Conservation (phyloP, 2,888 invertebrate genomes). For the Apamea anceps region DNA sequence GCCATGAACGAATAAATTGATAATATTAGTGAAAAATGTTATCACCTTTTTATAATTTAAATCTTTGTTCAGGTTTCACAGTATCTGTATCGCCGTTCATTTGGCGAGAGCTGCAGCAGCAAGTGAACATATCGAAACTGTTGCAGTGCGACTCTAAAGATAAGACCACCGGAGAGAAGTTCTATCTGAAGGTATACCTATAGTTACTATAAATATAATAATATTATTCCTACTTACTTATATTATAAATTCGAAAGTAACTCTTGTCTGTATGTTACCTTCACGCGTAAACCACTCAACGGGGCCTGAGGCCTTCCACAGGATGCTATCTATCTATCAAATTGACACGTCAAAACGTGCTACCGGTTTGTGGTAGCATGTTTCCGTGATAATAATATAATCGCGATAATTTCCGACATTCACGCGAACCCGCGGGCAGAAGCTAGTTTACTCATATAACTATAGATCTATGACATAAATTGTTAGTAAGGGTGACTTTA, state of each 20-base stretch:
- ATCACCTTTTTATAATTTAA: neutral
- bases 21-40: neutral
- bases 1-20: too few relatives aligned
- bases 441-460: neutral
- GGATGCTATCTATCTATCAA: too few relatives aligned
- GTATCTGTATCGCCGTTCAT: conserved; percentile 94
- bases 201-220: neutral
- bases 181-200: conserved; percentile 92
- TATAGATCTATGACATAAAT: neutral
- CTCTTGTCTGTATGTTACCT: neutral
- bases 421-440: too few relatives aligned
- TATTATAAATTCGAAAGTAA: neutral
- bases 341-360: too few relatives aligned
- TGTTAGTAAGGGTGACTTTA: neutral
- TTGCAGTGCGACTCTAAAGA: conserved; percentile 92
- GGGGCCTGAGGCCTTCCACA: too few relatives aligned
- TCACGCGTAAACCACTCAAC: too few relatives aligned
- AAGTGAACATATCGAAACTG: conserved; percentile 91
- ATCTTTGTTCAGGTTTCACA: conserved; percentile 87
- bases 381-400: too few relatives aligned
- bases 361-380: too few relatives aligned
- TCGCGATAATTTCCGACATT: too few relatives aligned
- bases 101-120: conserved; percentile 94
- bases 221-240: neutral
- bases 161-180: conserved; percentile 90